A percentile compares a stretch with the other conserved stretches of the same genome.
Evolutionary conservation across 2,888 invertebrate species (phyloP).

Genomic region (Loripinus fragilis): DNA sequence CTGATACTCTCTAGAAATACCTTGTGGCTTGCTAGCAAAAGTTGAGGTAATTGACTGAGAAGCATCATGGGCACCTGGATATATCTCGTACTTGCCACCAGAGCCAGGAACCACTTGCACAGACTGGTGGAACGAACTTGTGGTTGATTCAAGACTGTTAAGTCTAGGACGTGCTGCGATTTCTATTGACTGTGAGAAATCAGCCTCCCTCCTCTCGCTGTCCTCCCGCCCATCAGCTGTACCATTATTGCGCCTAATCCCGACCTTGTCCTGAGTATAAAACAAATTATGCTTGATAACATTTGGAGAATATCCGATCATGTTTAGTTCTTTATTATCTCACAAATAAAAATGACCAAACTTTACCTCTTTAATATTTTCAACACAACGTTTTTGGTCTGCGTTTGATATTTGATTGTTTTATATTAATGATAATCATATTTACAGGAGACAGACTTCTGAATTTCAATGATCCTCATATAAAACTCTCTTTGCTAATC

Average conservation of each 20-base stretch:
- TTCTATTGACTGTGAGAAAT: constrained; percentile 44
- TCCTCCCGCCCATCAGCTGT: neutral
- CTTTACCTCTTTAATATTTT: no score
- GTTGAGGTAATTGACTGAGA: constrained; percentile 27
- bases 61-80: constrained; percentile 2
- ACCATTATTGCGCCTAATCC: neutral
- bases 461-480: no score
- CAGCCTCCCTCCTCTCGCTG: constrained; percentile 11
- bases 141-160: constrained; percentile 1
- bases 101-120: constrained; percentile 50
- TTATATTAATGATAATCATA: no score
- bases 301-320: constrained; percentile 53
- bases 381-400: no score
- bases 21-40: neutral
- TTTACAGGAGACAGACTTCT: no score
- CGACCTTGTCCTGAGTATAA: constrained; percentile 35
- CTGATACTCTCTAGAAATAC: constrained; percentile 8
- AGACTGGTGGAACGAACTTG: constrained; percentile 50
- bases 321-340: constrained; percentile 15
- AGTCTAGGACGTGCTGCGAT: constrained; percentile 1
- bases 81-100: constrained; percentile 37
- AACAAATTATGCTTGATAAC: constrained; percentile 22
- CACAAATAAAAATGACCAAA: no score
- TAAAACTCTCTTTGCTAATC: no score
- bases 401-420: no score